A percentile compares a stretch with the other conserved stretches of the same genome.
These are phyloP conservation scores for Diadema setosum DNA, from an alignment of 35 echinoderm and acorn worm genomes.

Conservation along the genomic window DNA sequence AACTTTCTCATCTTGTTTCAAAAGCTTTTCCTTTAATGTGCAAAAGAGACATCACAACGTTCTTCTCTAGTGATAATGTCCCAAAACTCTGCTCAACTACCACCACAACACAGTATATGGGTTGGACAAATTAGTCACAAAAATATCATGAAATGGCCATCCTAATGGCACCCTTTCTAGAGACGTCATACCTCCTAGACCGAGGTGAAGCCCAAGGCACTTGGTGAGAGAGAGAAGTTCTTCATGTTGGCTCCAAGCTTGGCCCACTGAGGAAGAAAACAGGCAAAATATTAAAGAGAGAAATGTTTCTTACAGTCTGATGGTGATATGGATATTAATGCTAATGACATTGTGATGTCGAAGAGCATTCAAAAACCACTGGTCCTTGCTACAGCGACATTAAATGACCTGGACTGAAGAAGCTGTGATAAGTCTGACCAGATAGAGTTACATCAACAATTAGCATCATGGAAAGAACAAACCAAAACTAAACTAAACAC, in stretches of 20 bases:
- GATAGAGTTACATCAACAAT: neutral
- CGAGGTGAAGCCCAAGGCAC: constrained; percentile 90
- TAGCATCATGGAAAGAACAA: neutral
- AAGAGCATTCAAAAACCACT: neutral
- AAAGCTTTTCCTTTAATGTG: too few relatives aligned
- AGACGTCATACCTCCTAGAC: constrained; percentile 67
- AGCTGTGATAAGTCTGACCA: neutral
- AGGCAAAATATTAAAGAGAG: neutral
- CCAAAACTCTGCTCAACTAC: neutral
- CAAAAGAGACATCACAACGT: too few relatives aligned
- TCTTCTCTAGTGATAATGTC: too few relatives aligned
- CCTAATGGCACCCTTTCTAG: neutral
- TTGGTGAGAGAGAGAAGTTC: constrained; percentile 56
- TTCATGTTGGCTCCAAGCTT: constrained; percentile 89
- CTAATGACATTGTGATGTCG: neutral
- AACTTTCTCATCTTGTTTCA: too few relatives aligned
- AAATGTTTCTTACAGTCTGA: neutral
- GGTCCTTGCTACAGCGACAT: too few relatives aligned
- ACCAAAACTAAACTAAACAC: too few relatives aligned
- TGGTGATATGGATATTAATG: neutral
- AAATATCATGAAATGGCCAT: neutral
- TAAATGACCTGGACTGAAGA: neutral
- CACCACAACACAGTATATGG: neutral
- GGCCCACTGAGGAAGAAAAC: constrained; percentile 64
- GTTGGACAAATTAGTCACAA: neutral